These are phyloP conservation scores for Podargus strigoides DNA, from an alignment of 2,797 vertebrate species.

Conservation along the genomic window DNA sequence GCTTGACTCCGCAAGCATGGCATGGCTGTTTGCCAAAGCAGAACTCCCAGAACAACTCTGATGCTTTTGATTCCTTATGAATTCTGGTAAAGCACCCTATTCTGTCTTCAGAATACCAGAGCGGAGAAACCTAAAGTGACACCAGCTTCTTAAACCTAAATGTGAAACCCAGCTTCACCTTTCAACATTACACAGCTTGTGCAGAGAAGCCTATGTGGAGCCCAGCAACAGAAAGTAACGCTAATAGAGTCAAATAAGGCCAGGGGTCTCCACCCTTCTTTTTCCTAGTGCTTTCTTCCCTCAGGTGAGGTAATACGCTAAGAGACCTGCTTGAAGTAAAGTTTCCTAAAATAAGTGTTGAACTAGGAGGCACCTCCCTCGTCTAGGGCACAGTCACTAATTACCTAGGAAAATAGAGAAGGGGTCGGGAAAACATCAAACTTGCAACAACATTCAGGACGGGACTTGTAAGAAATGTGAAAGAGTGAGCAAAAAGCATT, in stretches of 20 bases:
- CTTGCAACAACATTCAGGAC: not conserved
- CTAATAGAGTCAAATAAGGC: not conserved
- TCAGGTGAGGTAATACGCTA: not conserved
- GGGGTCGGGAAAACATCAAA: not conserved
- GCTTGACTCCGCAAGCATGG: not conserved
- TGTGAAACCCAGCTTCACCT: not conserved
- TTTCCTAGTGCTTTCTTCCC: not conserved
- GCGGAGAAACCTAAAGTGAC: not conserved
- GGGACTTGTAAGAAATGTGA: not conserved
- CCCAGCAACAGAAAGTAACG: not conserved
- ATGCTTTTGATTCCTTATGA: not conserved
- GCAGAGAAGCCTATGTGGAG: not conserved
- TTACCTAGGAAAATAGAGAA: constrained; percentile 7
- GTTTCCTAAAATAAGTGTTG: not conserved
- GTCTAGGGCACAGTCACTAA: constrained; percentile 1
- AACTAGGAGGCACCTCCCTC: not conserved
- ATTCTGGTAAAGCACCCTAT: not conserved
- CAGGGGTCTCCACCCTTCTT: not conserved
- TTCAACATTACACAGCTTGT: not conserved
- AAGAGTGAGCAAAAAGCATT: not conserved
- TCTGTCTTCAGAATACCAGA: not conserved
- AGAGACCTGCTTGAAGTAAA: not conserved
- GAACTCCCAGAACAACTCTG: not conserved
- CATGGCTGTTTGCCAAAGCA: not conserved
- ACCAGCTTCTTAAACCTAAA: not conserved